Percentiles rank a stretch among this genome's conserved stretches.
These are phyloP conservation scores for Todus mexicanus DNA, from an alignment of 2,797 vertebrate species.

Conservation along the genomic window DNA sequence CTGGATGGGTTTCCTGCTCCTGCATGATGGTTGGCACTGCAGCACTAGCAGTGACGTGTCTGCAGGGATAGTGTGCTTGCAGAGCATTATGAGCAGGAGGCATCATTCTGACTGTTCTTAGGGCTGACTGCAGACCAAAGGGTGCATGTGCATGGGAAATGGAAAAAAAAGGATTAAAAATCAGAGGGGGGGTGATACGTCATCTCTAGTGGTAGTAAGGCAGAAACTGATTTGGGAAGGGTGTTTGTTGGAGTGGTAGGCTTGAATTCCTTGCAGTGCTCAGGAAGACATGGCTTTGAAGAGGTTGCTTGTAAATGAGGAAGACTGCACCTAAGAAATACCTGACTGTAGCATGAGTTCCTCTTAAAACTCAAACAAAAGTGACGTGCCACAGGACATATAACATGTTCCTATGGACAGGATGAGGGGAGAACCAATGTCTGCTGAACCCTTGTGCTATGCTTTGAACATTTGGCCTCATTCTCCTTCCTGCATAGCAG, in stretches of 20 bases:
- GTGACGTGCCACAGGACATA: neutral
- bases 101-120: neutral
- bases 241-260: neutral
- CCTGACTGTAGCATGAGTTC: neutral
- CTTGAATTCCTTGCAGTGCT: neutral
- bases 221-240: neutral
- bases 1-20: neutral
- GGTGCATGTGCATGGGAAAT: neutral
- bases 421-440: neutral
- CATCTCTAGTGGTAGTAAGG: neutral
- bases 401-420: fast-evolving
- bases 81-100: neutral
- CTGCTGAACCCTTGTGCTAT: neutral
- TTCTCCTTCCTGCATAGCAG: fast-evolving
- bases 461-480: neutral
- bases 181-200: neutral
- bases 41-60: fast-evolving
- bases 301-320: neutral
- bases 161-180: neutral
- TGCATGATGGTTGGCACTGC: fast-evolving
- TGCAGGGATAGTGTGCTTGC: neutral
- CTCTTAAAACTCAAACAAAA: neutral
- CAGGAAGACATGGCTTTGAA: neutral
- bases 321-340: neutral
- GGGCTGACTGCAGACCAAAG: neutral